Conservation (phyloP, 2,888 invertebrate genomes). For the Protodeltote pygarga region DNA sequence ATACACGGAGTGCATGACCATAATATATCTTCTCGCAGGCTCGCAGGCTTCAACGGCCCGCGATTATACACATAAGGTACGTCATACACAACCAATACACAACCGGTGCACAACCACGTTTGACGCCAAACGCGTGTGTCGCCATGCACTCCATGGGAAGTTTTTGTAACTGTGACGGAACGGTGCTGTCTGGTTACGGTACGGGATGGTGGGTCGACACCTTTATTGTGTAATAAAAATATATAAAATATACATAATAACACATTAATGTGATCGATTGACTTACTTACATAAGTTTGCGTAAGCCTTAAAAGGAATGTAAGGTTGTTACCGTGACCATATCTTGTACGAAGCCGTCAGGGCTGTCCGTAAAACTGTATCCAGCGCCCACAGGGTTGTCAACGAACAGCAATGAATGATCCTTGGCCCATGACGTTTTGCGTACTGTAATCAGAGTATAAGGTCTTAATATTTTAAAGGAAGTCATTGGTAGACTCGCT, state of each 20-base stretch:
- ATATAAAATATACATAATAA: neutral
- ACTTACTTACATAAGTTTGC: neutral
- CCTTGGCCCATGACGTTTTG: conserved; percentile 83
- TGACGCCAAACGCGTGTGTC: no score
- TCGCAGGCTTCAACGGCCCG: no score
- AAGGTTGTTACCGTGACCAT: conserved; percentile 80
- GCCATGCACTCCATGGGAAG: no score
- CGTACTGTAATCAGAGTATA: conserved; percentile 67
- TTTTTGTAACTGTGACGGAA: no score
- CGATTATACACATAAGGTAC: no score
- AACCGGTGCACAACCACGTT: no score
- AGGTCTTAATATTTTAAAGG: neutral
- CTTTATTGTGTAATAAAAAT: neutral
- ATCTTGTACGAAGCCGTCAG: conserved; percentile 84
- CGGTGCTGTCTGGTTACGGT: no score
- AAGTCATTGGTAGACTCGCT: neutral
- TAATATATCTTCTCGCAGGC: no score
- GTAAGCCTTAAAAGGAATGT: neutral
- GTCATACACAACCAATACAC: no score
- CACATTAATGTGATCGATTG: conserved; percentile 6
- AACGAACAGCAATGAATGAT: conserved; percentile 87
- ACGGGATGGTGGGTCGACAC: no score
- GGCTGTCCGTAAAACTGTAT: conserved; percentile 87
- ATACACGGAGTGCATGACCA: no score
- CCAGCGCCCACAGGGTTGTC: conserved; percentile 89